Conservation (phyloP, 2,113 vertebrate species). For the Eclectus roratus region DNA sequence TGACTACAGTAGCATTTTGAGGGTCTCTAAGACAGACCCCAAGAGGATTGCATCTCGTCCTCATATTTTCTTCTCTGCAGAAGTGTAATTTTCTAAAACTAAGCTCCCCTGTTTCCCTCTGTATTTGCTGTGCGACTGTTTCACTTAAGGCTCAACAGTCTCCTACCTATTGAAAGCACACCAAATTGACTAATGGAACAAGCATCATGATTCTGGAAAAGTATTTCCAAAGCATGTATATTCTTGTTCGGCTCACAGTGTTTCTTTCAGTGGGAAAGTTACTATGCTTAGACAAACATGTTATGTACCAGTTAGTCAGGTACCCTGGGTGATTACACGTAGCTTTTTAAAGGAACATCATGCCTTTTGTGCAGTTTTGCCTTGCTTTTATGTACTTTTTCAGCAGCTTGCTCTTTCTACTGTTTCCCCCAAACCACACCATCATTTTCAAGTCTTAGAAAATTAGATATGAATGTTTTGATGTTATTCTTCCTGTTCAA, state of each 20-base stretch:
- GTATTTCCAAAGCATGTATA: conserved; percentile 34
- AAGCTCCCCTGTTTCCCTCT: not conserved
- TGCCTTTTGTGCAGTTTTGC: not conserved
- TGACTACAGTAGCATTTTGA: not conserved
- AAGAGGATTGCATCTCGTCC: not conserved
- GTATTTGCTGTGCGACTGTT: not conserved
- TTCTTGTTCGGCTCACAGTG: conserved; percentile 8
- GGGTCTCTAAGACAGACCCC: not conserved
- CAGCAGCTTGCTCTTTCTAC: not conserved
- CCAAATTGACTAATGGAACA: conserved; percentile 21
- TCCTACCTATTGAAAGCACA: not conserved
- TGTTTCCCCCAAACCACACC: not conserved
- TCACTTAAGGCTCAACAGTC: not conserved
- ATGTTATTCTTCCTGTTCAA: conserved; percentile 11
- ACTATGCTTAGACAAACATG: not conserved
- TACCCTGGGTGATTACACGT: not conserved
- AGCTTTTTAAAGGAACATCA: conserved; percentile 24
- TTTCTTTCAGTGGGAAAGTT: conserved; percentile 19
- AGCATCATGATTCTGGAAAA: not conserved
- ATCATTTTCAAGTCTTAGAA: conserved; percentile 1
- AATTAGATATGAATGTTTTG: not conserved
- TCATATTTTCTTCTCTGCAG: not conserved
- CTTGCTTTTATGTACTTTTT: not conserved
- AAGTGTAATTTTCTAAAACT: not conserved
- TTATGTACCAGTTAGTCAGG: conserved; percentile 14